Conservation (phyloP, 23 tunicate genomes). For the Ciona savignyi region DNA sequence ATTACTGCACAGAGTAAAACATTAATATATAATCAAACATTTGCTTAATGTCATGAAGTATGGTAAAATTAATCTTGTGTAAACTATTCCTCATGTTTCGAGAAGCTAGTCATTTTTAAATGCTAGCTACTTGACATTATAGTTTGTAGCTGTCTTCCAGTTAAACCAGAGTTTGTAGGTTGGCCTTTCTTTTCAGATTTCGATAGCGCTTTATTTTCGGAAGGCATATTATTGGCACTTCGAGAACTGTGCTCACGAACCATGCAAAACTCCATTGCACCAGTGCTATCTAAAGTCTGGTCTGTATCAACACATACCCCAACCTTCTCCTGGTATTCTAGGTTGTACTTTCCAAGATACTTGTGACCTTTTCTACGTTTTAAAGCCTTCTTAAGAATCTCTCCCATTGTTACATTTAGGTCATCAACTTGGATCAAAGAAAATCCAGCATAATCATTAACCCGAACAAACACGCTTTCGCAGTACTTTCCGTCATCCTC, state of each 20-base stretch:
- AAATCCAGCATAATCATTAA: conserved; percentile 60
- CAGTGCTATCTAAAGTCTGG: conserved; percentile 84
- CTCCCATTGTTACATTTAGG: conserved; percentile 62
- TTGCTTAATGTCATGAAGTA: no score
- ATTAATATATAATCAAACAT: no score
- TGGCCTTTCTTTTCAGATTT: not conserved
- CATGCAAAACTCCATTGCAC: conserved; percentile 78
- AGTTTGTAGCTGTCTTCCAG: not conserved
- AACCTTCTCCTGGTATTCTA: conserved; percentile 58
- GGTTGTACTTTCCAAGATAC: conserved; percentile 41
- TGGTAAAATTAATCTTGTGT: no score
- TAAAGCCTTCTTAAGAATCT: conserved; percentile 53
- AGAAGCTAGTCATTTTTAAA: not conserved
- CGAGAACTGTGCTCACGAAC: conserved; percentile 83
- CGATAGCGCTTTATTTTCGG: not conserved
- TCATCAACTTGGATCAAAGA: conserved; percentile 71
- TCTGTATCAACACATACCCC: conserved; percentile 63
- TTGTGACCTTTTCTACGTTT: conserved; percentile 59
- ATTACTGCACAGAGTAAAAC: no score
- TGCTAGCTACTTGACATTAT: not conserved
- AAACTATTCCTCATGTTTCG: no score
- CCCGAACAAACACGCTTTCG: conserved; percentile 71
- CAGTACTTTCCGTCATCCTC: conserved; percentile 38
- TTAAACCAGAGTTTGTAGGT: not conserved
- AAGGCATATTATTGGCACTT: not conserved